Evolutionary conservation across 2,888 invertebrate species (phyloP), one percentile per base, ranked within the genome.

Genomic region (Lycocerus yunnanus): DNA sequence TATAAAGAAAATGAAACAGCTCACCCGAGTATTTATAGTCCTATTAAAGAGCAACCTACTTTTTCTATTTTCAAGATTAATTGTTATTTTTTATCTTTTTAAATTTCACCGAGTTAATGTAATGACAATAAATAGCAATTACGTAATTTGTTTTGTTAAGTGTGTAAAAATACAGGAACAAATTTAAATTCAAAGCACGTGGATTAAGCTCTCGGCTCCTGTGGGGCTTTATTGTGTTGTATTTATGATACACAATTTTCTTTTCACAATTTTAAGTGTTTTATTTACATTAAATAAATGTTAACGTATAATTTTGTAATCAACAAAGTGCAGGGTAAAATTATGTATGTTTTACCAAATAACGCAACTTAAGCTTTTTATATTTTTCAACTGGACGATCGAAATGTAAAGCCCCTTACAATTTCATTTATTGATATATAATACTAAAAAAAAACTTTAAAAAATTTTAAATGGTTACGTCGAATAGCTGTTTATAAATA

Each of bases 401-500:
- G 43, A 43, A 43, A n/a, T 43, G 43, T 43, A n/a, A 43, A 43
- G 43, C 43, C 43, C 43, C 43, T 43, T 43, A 43, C 43, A 43
- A n/a, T 43, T 43, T 63, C 3, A 63, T 18, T 63, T 63, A 18
- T 63, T 20, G 13, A 63, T 15, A 58, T 15, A n/a, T n/a, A 18
- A 18, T 18, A 20, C 16, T 18, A 63, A 63, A 18, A 15, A n/a
- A n/a, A 63, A 18, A 18, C 8, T 16, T 18, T 63, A 16, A 63
- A 15, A 63, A 18, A 18, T 63, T n/a, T 63, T 63, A 18, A 16
- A 18, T 63, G 61, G 69, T 70, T 70, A 63, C 61, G 24, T 63
- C 20, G 16, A 61, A 11, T 43, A 27, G 24, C 63, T 71, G 71
- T 66, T 71, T 66, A 16, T 18, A 18, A 63, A 63, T 63, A 66